A percentile compares a stretch with the other conserved stretches of the same genome.
phyloP scores from a whole-genome alignment of 2,797 vertebrate species.

The Sebastolobus altivelis region DNA sequence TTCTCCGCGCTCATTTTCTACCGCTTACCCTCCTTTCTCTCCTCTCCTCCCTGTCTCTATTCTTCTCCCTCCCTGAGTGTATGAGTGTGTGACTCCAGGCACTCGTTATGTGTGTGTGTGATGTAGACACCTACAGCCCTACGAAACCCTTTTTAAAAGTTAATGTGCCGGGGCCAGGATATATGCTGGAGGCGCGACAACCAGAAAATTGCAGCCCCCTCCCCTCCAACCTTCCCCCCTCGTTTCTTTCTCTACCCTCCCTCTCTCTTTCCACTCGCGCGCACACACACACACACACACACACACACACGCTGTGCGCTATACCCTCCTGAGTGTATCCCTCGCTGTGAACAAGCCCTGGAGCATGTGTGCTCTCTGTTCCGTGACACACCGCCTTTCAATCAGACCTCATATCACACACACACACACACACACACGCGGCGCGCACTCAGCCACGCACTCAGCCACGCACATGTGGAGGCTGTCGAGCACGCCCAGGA shows the following conservation, averaged over 20 bases:
- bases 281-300: slow-evolving; percentile 69
- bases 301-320: slow-evolving; percentile 77
- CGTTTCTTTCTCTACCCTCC: slow-evolving; percentile 67
- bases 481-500: slow-evolving; percentile 87
- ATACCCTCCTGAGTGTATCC: slow-evolving; percentile 93
- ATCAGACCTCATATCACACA: slow-evolving; percentile 88
- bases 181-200: slow-evolving; percentile 95
- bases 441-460: slow-evolving; percentile 52
- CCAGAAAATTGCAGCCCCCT: slow-evolving; percentile 99
- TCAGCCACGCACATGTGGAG: slow-evolving; percentile 63
- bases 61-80: slow-evolving; percentile 67
- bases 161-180: slow-evolving; percentile 92
- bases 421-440: slow-evolving; percentile 64
- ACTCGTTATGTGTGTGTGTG: slow-evolving; percentile 74
- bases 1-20: slow-evolving; percentile 71
- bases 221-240: slow-evolving; percentile 64
- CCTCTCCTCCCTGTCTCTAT: slow-evolving; percentile 62
- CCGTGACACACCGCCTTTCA: slow-evolving; percentile 99
- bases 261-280: slow-evolving; percentile 56
- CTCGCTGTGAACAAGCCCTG: slow-evolving; percentile 95
- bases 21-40: slow-evolving; percentile 66
- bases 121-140: slow-evolving; percentile 85
- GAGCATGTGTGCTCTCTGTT: slow-evolving; percentile 97
- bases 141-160: slow-evolving; percentile 92
- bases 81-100: slow-evolving; percentile 80